Base-by-base conservation (phyloP, 1,140 invertebrate species). In the Acromyrmex heyeri region DNA sequence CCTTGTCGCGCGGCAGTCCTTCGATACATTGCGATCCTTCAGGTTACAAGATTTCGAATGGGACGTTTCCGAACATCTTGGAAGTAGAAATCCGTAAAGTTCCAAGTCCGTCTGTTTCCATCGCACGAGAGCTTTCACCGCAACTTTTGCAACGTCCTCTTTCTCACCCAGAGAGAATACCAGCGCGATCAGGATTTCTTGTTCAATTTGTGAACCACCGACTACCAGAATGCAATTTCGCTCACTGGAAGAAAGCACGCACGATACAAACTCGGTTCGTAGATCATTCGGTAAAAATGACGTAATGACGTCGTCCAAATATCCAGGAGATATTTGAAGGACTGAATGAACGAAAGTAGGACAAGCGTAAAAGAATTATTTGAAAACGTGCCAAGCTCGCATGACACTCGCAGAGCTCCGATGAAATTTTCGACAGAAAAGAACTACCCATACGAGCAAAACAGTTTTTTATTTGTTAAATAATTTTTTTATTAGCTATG, bases 161-260 rank as follows among this genome's bases (percentile, higher is more conserved):
- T 89, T 67, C 55, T 64, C 53, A 53, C 24, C 18, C 50, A 50
- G 55, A 72, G 27, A 59, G 86, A 86, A 82, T 76, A 78, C 75
- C 62, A 57, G 30, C 38, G 27, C 72, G 87, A 91, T 87, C 73
- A 70, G 83, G 87, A 91, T 86, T 78, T 90, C 86, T 79, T 83
- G 83, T 59, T 85, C 61, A 67, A 83, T 81, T 88, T 61, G 78
- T 72, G 70, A 88, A 87, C 62, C 85, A 53, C 61, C 70, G 59
- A 65, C 81, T 48, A 62, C 57, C 53, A 61, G 72, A 90, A 90
- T 90, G 86, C 67, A 61, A 83, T 79, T 79, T 70, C 61, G 24
- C 38, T 50, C 53, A 2, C 89, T 90, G 81, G 73, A 87, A 88
- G 12, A 77, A 27, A 48, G 21, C 38, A 16, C 18, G 69, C 27